Base-by-base conservation (phyloP, 2,113 vertebrate species). In the Nycticryphes semicollaris region DNA sequence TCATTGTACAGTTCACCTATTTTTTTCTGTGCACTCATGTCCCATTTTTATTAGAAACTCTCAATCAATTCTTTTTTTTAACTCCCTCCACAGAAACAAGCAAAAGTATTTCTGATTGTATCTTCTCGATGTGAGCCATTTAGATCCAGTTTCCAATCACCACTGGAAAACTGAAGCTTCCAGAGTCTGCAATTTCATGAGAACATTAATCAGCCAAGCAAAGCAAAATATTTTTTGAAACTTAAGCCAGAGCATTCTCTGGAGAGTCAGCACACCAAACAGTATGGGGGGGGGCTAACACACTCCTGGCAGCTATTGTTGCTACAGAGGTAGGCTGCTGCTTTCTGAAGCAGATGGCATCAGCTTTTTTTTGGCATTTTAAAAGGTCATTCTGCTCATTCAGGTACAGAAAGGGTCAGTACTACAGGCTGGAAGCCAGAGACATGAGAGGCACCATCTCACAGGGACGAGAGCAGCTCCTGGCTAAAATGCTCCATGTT, bases 31-130 rank as follows among this genome's bases (percentile, higher is more conserved):
- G 97, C 99, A 98, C 20, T 98, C 95, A 93, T 98, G 98, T 14
- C 98, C 98, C 98, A 98, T 98, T 56, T 98, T 99, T 62, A 98
- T 98, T 89, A 99, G 98, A 92, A 99, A 97, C 73, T 98, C 98
- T 95, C 97, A 99, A 95, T 72, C 98, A 98, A 62, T 98, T 98
- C 11, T n/a, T 25, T n/a, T 24, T 43, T 14, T 22, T 54, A 54
- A 54, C 28, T 54, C 53, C 98, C 98, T 92, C 98, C 97, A 72
- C 93, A 98, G 23, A 99, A 99, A 96, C 98, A 98, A 66, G 98
- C 98, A 74, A 98, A 99, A 20, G 98, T 98, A 72, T 98, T 99
- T 95, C 98, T 97, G 96, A 99, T 98, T 84, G 98, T 98, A 89
- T 98, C 98, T 95, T 99, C 98, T 1, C 98, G 98, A 80, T 98